Conservation (phyloP, 30 jellyfish, hydroid and myxozoan genomes). For the Sanderia malayensis region DNA sequence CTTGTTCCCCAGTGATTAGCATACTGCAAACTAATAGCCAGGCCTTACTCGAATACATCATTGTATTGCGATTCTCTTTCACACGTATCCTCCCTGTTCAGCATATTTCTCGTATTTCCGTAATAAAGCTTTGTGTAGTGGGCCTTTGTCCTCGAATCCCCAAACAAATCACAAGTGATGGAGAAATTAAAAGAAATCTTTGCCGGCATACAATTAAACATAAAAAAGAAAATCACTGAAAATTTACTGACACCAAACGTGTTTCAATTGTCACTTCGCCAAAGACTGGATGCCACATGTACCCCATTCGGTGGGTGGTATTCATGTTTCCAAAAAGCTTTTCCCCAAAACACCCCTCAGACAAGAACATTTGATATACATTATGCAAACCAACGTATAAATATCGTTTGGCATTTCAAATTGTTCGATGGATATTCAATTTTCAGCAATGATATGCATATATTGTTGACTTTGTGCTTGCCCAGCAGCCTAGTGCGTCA, state of each 20-base stretch:
- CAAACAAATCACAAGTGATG: slow-evolving; percentile 49
- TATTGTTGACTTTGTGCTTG: background rate
- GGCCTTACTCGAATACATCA: slow-evolving; percentile 8
- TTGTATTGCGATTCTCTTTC: slow-evolving; percentile 32
- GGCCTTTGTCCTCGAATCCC: slow-evolving; percentile 61
- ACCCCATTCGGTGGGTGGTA: no score
- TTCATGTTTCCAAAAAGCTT: no score
- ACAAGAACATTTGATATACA: no score
- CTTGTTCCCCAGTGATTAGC: slow-evolving; percentile 34
- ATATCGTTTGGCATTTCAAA: no score
- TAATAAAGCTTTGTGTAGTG: slow-evolving; percentile 36
- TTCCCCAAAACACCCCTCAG: no score
- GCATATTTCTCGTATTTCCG: slow-evolving; percentile 13
- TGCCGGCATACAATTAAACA: slow-evolving; percentile 33
- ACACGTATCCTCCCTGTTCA: slow-evolving; percentile 26
- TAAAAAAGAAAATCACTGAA: slow-evolving; percentile 18
- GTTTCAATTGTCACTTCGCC: slow-evolving; percentile 15
- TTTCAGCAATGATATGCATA: no score
- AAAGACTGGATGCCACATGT: no score
- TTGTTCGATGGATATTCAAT: no score
- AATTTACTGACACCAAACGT: slow-evolving; percentile 42
- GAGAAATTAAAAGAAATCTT: slow-evolving; percentile 38
- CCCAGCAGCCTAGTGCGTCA: slow-evolving; percentile 3
- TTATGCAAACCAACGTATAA: no score
- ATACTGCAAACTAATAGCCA: background rate